Evolutionary conservation across 1,140 invertebrate genomes (phyloP), one percentile per base, ranked within the genome.

Genomic region (Colletes gigas): DNA sequence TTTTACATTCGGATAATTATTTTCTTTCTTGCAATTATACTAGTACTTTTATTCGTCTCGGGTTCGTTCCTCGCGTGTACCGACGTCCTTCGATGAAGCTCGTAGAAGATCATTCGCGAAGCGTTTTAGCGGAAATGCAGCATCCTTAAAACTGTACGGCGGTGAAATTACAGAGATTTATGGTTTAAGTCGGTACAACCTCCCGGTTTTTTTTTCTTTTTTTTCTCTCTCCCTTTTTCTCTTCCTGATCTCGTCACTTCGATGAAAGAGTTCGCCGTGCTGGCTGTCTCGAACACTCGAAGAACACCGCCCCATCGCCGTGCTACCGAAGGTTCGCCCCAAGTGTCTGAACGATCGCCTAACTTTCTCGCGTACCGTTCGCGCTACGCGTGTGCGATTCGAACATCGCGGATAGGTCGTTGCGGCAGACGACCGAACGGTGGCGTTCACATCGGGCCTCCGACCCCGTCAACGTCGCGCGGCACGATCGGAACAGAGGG

Each of bases 101-200:
- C 77, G 69, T 19, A 39, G 52, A 79, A 72, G 69, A 79, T 50
- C 68, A 77, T 59, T 70, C 80, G 80, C 74, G 67, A 78, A 81
- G 80, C 80, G 55, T 47, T 30, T 60, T 78, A 81, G 74, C 80
- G 67, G 41, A 57, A 77, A 70, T 65, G 63, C 21, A 19, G 41
- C 17, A 67, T 63, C 41, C 52, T 70, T 80, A 66, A 66, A 77
- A 69, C 50, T 30, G 30, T 62, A 71, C 47, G 57, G 39, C 66
- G 47, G 60, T 73, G 69, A 65, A 70, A 65, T 65, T 65, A 73
- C 60, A 55, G 39, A n/a, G 21, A 78, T 39, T 30, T 54, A 54
- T 52, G 47, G 9, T 2, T 57, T 30, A 30, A 21, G 39, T 69
- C 41, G 55, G 63, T 66, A 47, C 41, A 66, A 17, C 39, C 39